Conservation (phyloP, 2,888 invertebrate species). For the Volucella inanis region DNA sequence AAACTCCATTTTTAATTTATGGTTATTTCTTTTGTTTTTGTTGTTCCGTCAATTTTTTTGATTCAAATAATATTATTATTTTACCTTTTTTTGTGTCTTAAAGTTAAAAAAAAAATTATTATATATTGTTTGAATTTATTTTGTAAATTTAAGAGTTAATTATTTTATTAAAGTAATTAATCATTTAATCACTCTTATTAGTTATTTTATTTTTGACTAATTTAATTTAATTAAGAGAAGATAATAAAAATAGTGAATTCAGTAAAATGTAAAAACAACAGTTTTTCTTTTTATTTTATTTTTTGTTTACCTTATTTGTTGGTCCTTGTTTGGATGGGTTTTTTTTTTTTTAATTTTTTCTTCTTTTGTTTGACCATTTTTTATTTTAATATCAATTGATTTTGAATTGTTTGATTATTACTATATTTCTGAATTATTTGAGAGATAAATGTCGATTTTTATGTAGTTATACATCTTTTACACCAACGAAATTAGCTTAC, state of each 20-base stretch:
- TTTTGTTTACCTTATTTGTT: neutral
- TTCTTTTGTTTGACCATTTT: neutral
- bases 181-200: slow-evolving; percentile 53
- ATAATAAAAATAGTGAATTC: slow-evolving; percentile 70
- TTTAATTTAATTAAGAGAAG: slow-evolving; percentile 49
- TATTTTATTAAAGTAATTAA: slow-evolving; percentile 60
- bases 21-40: slow-evolving; percentile 43
- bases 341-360: neutral
- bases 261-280: slow-evolving; percentile 46
- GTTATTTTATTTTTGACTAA: slow-evolving; percentile 63
- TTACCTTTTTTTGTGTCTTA: slow-evolving; percentile 30
- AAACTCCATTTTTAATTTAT: neutral
- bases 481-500: too few relatives aligned
- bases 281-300: slow-evolving; percentile 44
- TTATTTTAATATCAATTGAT: too few relatives aligned
- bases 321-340: neutral
- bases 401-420: too few relatives aligned
- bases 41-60: slow-evolving; percentile 49
- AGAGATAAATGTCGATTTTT: too few relatives aligned
- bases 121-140: slow-evolving; percentile 58
- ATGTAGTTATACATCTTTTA: too few relatives aligned
- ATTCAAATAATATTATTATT: slow-evolving; percentile 17
- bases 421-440: too few relatives aligned
- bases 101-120: neutral
- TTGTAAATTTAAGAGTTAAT: slow-evolving; percentile 46